Evolutionary conservation across 92 coral and sea anemone species (phyloP), one percentile per base, ranked within the genome.

Genomic region (Porites rus): DNA sequence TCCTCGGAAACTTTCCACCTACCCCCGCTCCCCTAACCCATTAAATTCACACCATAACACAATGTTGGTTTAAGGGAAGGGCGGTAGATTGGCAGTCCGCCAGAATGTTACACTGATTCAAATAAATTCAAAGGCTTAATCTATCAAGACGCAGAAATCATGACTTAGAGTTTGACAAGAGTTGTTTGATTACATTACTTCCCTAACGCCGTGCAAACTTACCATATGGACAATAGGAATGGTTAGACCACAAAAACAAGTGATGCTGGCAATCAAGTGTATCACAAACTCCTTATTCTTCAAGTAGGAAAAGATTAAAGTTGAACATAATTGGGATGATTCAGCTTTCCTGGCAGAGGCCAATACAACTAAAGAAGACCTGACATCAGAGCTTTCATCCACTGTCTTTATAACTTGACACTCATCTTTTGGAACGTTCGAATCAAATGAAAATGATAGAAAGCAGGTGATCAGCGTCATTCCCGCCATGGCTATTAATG

Each of bases 221-320:
- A 78, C 83, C 83, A 78, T 78, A 28, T 78, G 83, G 12, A 78
- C 13, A 51, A 65, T 59, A 65, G 83, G 83, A 64, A 78, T 72
- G 12, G 83, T 78, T 6, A 78, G 65, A 5, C 61, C 83, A n/a
- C 72, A 65, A 60, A 65, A 64, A 46, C 83, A 63, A 6, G 60
- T n/a, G 61, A 25, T 25, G 19, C 83, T 43, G n/a, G 61, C 72
- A 50, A 64, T 65, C 31, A 78, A 61, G 72, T 51, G 46, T 25
- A 65, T 64, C n/a, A 64, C 83, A 46, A 46, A 64, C 54, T 64
- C 61, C 83, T 78, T 64, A 65, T 65, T 65, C 51, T 62, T 51
- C 61, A 78, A 51, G 54, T 64, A 65, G 21, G 73, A 78, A 20
- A 78, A 78, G 64, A 64, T 53, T 17, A 64, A 21, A 46, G 61